These are phyloP conservation scores for Oceanodroma leucorhoa DNA, from an alignment of 2,797 vertebrate genomes.

Conservation along the genomic window DNA sequence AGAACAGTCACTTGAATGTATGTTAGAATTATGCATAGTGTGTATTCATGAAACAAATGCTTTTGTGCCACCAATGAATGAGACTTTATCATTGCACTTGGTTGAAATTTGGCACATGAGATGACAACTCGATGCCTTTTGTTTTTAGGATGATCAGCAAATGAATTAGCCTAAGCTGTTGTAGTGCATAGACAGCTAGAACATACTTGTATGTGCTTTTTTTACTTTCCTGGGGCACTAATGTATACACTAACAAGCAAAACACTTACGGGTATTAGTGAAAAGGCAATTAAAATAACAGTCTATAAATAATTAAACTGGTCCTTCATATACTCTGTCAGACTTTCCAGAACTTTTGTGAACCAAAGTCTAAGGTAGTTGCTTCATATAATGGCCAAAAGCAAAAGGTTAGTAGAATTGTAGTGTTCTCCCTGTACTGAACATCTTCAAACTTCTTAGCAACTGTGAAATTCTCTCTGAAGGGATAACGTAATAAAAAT, in stretches of 20 bases:
- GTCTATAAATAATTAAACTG: not conserved
- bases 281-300: not conserved
- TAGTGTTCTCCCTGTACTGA: not conserved
- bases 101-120: conserved; percentile 7
- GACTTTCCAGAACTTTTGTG: not conserved
- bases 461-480: not conserved
- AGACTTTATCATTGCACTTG: conserved; percentile 16
- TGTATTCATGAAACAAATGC: conserved; percentile 7
- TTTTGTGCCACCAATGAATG: conserved; percentile 47
- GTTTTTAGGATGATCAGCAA: not conserved
- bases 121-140: not conserved
- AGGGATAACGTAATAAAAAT: not conserved
- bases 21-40: conserved; percentile 17
- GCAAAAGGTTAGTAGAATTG: not conserved
- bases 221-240: not conserved
- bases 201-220: not conserved
- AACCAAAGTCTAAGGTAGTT: not conserved
- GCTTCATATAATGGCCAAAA: not conserved
- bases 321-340: not conserved
- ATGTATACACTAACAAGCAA: not conserved
- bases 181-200: not conserved
- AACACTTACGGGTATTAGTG: not conserved
- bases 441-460: not conserved
- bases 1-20: conserved; percentile 40
- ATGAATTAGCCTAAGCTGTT: not conserved